Evolutionary conservation across 2,797 vertebrate genomes (phyloP).

Genomic region (Acrossocheilus fasciatus): DNA sequence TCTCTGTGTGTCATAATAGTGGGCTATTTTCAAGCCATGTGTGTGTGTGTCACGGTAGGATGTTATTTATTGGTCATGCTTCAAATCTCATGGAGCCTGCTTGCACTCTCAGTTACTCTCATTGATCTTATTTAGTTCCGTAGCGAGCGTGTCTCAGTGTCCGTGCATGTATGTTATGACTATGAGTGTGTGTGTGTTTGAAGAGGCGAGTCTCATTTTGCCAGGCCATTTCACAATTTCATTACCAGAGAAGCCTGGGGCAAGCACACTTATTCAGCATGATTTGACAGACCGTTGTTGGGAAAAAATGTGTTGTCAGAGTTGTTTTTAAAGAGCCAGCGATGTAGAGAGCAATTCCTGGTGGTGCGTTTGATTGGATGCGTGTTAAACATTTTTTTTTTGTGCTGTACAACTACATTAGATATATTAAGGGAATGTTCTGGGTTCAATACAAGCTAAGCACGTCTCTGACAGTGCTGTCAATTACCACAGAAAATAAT

Average conservation of each 20-base stretch:
- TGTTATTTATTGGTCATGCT: constrained; percentile 83
- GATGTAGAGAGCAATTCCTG: constrained; percentile 16
- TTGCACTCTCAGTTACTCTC: constrained; percentile 77
- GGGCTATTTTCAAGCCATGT: constrained; percentile 41
- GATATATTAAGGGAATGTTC: neutral
- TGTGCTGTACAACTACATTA: neutral
- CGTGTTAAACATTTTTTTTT: neutral
- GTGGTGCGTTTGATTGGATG: neutral
- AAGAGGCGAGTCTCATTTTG: constrained; percentile 29
- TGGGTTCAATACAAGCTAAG: constrained; percentile 1
- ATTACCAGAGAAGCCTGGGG: constrained; percentile 38
- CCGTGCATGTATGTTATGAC: constrained; percentile 34
- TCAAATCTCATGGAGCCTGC: constrained; percentile 78
- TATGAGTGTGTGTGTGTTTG: constrained; percentile 26
- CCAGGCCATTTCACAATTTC: constrained; percentile 45
- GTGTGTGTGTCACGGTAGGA: constrained; percentile 71
- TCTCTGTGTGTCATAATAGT: constrained; percentile 53
- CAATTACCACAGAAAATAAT: neutral
- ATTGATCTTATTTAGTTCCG: constrained; percentile 79
- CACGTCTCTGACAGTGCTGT: neutral
- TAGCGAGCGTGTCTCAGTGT: constrained; percentile 49
- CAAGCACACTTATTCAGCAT: constrained; percentile 38
- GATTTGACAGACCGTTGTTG: constrained; percentile 15
- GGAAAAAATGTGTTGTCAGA: neutral
- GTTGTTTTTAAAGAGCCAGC: constrained; percentile 30